phyloP scores from a whole-genome alignment of 1,140 invertebrate species.

The Zaprionus ornatus region DNA sequence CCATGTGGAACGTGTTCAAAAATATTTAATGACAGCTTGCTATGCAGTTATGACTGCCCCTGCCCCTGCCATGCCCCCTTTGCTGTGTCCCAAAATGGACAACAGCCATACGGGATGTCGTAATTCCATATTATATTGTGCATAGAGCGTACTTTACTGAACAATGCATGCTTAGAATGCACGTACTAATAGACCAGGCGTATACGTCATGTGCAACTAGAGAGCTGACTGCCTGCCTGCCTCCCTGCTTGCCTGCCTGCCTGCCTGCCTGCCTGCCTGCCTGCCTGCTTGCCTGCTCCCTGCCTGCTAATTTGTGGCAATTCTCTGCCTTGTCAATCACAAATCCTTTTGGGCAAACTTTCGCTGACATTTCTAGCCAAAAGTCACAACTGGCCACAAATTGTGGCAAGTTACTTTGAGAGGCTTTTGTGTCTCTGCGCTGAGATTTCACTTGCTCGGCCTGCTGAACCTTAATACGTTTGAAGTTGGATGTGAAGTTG shows the following conservation, averaged over 20 bases:
- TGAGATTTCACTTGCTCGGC: slow-evolving; percentile 64
- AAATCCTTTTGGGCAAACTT: slow-evolving; percentile 36
- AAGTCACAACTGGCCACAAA: not conserved
- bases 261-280: no score
- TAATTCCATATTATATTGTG: slow-evolving; percentile 18
- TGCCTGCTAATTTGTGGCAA: not conserved
- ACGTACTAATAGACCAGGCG: not conserved
- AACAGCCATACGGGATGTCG: slow-evolving; percentile 22
- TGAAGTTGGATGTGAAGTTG: not conserved
- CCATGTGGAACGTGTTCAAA: slow-evolving; percentile 54
- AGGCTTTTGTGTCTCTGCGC: slow-evolving; percentile 51
- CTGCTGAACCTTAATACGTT: slow-evolving; percentile 22
- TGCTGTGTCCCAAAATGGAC: no score
- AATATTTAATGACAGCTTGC: slow-evolving; percentile 41
- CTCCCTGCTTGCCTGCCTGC: no score
- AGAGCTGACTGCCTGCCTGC: not conserved
- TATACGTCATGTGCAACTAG: not conserved
- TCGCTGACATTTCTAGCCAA: slow-evolving; percentile 22
- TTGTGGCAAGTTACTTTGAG: not conserved
- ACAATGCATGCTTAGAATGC: slow-evolving; percentile 32
- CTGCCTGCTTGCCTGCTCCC: no score
- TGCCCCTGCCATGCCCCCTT: not conserved
- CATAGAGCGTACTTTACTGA: slow-evolving; percentile 15
- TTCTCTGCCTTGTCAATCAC: slow-evolving; percentile 27
- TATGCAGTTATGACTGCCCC: slow-evolving; percentile 34